These are phyloP conservation scores for Tipula confusa DNA, from an alignment of 2,888 invertebrate genomes.

Conservation along the genomic window DNA sequence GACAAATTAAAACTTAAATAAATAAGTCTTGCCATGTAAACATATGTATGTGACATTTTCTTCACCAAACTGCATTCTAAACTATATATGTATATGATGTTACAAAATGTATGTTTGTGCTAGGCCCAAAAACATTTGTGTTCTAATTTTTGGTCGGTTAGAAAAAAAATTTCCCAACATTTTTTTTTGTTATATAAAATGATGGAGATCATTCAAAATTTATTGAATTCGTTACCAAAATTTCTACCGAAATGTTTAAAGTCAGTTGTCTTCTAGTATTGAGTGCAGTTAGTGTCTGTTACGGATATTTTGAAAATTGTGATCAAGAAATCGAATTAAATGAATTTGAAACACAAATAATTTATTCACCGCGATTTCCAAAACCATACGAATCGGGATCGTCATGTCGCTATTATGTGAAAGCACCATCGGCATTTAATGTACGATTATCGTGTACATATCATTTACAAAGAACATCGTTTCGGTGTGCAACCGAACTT, in stretches of 20 bases:
- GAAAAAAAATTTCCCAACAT: not conserved
- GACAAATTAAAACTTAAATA: too few species aligned
- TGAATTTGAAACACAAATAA: conserved; percentile 36
- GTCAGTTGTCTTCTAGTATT: not conserved
- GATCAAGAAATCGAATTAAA: conserved; percentile 39
- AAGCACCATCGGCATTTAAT: conserved; percentile 42
- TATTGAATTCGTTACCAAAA: not conserved
- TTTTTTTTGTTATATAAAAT: not conserved
- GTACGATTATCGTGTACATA: conserved; percentile 41
- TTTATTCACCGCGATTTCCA: conserved; percentile 45
- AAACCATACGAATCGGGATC: conserved; percentile 41
- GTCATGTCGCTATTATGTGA: conserved; percentile 46
- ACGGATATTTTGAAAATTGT: conserved; percentile 38
- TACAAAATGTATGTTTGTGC: not conserved
- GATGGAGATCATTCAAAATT: not conserved
- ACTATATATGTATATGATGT: not conserved
- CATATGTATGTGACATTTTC: too few species aligned
- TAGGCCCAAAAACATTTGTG: not conserved
- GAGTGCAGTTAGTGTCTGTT: not conserved
- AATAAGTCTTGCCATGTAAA: too few species aligned
- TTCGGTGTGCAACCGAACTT: conserved; percentile 42
- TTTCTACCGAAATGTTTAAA: not conserved
- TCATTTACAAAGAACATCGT: not conserved
- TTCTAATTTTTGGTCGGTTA: not conserved
- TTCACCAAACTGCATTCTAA: not conserved